Base-by-base conservation (phyloP, 2,888 invertebrate genomes). In the Cartodere bifasciata region DNA sequence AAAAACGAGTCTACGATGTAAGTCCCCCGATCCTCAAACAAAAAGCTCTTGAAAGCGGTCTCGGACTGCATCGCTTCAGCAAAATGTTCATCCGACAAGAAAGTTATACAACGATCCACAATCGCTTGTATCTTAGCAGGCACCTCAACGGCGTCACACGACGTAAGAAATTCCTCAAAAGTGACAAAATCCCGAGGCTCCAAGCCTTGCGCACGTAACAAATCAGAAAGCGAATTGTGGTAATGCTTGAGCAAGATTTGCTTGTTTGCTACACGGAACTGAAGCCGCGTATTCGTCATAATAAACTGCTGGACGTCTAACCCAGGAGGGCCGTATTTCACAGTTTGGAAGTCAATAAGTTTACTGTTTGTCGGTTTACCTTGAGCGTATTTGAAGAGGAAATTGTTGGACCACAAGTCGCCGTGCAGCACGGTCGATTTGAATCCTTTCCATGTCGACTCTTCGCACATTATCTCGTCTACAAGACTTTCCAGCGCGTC, bases 351-450 rank as follows among this genome's bases (percentile, higher is more conserved):
- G 39, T 56, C 56, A 10, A 56, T 35, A 7, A 55, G 36, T 34
- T 47, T 44, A 7, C 44, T 41, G 2, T 44, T 35, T 2, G 31
- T 26, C 16, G 34, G 24, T 13, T 36, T 39, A 7, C 43, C 29
- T 14, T 42, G 23, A 4, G 27, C 27, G 17, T 52, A 52, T 13
- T 31, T 34, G 36, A 47, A 50, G 13, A 56, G 34, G 25, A 56
- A 50, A 35, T 56, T 56, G 26, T 50, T 54, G 2, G 39, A 36
- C 56, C 56, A 55, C 16, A 55, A 32, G 35, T 55, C 55, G 13
- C 49, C 47, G 29, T 56, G 56, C 3, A 50, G 26, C 4, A 52
- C 16, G 4, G 49, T 46, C 12, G 31, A 36, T 31, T 32, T 38
- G 14, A 41, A 37, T n/a, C 39, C 31, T 6, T 25, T 17, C 5